Evolutionary conservation across 2,888 invertebrate genomes (phyloP).

Genomic region (Orchesellides sinensis): DNA sequence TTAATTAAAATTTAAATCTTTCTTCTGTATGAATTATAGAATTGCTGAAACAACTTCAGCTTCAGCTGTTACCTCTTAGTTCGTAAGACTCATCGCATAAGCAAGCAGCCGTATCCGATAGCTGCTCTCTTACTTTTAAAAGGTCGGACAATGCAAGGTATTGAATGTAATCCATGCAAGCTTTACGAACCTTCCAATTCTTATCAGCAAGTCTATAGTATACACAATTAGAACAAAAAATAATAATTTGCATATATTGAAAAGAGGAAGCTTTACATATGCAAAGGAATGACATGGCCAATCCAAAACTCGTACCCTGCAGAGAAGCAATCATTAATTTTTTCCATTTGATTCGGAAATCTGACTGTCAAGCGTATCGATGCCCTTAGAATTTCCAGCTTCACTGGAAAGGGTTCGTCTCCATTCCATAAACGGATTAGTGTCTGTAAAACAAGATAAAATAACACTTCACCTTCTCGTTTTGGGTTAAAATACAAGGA

Average conservation of each 20-base stretch:
- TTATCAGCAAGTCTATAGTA: slow-evolving; percentile 60
- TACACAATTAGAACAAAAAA: neutral
- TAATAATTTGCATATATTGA: neutral
- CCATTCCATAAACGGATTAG: slow-evolving; percentile 65
- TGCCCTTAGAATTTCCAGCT: slow-evolving; percentile 69
- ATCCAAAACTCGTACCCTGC: slow-evolving; percentile 64
- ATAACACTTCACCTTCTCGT: neutral
- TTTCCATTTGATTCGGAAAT: slow-evolving; percentile 74
- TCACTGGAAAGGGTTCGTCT: slow-evolving; percentile 61
- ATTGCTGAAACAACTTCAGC: neutral
- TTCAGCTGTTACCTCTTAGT: slow-evolving; percentile 63
- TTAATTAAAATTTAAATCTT: neutral
- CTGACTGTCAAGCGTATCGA: slow-evolving; percentile 67
- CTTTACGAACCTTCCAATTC: slow-evolving; percentile 63
- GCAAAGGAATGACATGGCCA: too few relatives aligned
- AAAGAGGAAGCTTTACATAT: neutral
- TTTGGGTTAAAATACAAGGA: too few relatives aligned
- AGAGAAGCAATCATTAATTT: slow-evolving; percentile 65
- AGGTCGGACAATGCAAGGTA: slow-evolving; percentile 72
- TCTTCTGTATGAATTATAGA: too few relatives aligned
- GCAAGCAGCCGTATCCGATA: slow-evolving; percentile 69
- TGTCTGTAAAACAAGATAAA: slow-evolving; percentile 32
- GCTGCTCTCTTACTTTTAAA: slow-evolving; percentile 69
- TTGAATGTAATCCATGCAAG: slow-evolving; percentile 72
- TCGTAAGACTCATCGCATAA: slow-evolving; percentile 61